phyloP scores from a whole-genome alignment of 2,888 invertebrate genomes.

The Callyntrura guangdongensis region DNA sequence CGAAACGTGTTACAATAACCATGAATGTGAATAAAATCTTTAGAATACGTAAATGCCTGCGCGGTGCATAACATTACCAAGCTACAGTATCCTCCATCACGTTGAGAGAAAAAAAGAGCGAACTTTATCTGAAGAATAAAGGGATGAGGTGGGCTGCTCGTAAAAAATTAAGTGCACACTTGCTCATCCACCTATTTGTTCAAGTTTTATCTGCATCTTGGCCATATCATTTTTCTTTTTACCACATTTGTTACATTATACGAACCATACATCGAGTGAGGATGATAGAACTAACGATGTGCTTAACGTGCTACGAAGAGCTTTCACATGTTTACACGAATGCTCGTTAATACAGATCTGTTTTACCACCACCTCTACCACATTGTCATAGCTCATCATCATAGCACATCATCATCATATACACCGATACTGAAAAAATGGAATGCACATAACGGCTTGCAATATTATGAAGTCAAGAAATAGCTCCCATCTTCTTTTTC shows the following conservation, averaged over 20 bases:
- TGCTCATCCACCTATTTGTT: slow-evolving; percentile 48
- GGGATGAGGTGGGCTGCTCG: slow-evolving; percentile 33
- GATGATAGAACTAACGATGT: slow-evolving; percentile 64
- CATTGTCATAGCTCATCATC: neutral
- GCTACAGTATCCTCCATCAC: neutral
- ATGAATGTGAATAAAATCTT: slow-evolving; percentile 13
- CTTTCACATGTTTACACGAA: slow-evolving; percentile 43
- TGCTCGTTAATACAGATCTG: neutral
- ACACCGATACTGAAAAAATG: neutral
- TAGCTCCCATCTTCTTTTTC: neutral
- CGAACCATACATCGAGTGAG: slow-evolving; percentile 42
- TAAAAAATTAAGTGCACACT: slow-evolving; percentile 72
- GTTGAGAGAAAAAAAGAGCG: neutral
- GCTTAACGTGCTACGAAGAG: slow-evolving; percentile 40
- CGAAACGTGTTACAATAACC: neutral
- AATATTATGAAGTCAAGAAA: slow-evolving; percentile 24
- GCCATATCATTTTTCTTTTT: slow-evolving; percentile 59
- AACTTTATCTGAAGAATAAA: neutral
- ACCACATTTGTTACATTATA: slow-evolving; percentile 2
- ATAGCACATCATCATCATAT: neutral
- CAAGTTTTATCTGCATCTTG: slow-evolving; percentile 18
- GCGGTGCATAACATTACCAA: neutral
- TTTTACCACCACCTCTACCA: neutral
- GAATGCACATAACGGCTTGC: slow-evolving; percentile 15
- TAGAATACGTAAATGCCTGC: neutral